phyloP scores from a whole-genome alignment of 2,888 invertebrate genomes.

The Drosophila limbata region DNA sequence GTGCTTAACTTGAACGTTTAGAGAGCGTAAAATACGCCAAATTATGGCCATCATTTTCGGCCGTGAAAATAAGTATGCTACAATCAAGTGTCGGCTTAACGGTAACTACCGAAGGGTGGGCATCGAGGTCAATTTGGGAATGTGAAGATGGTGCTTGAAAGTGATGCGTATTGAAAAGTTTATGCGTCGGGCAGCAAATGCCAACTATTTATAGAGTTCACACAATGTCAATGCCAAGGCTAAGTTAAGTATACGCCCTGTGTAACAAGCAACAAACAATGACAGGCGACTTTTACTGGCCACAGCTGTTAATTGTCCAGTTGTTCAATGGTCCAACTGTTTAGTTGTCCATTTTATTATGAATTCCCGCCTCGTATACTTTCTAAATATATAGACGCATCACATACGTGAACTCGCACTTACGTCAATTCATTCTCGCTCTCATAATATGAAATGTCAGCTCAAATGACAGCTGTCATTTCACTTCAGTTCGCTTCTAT shows the following conservation, averaged over 20 bases:
- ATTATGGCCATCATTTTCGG: slow-evolving; percentile 38
- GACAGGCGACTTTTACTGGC: slow-evolving; percentile 6
- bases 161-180: slow-evolving; percentile 33
- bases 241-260: slow-evolving; percentile 33
- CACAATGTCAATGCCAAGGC: slow-evolving; percentile 15
- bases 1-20: slow-evolving; percentile 38
- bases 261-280: slow-evolving; percentile 11
- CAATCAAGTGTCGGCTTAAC: slow-evolving; percentile 28
- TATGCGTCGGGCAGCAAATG: slow-evolving; percentile 24
- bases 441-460: slow-evolving; percentile 52
- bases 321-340: slow-evolving; percentile 19
- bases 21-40: slow-evolving; percentile 48
- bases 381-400: slow-evolving; percentile 19
- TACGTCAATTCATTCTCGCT: slow-evolving; percentile 27
- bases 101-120: slow-evolving; percentile 2
- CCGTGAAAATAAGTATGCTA: slow-evolving; percentile 23
- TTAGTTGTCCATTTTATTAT: slow-evolving; percentile 24
- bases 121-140: background rate
- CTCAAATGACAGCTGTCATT: slow-evolving; percentile 65
- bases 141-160: background rate
- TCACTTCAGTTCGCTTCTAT: slow-evolving; percentile 24
- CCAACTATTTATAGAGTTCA: slow-evolving; percentile 43
- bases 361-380: slow-evolving; percentile 7
- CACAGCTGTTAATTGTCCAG: slow-evolving; percentile 32
- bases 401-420: background rate